These are phyloP conservation scores for Graphium colonna DNA, from an alignment of 2,888 invertebrate genomes.

Conservation along the genomic window DNA sequence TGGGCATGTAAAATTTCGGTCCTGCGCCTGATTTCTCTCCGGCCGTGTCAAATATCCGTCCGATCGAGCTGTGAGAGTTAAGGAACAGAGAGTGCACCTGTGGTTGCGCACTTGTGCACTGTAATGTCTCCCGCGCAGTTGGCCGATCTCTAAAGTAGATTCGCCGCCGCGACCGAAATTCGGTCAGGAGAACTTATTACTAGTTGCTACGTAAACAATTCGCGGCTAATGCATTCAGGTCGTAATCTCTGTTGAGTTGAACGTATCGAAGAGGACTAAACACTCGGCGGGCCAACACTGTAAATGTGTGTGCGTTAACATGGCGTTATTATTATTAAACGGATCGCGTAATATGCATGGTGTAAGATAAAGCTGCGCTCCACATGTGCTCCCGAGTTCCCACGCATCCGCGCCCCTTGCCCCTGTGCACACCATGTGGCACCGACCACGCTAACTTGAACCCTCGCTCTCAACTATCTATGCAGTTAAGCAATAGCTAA, in stretches of 20 bases:
- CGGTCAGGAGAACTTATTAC: too few relatives aligned
- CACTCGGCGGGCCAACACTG: conserved; percentile 40
- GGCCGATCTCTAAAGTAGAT: too few relatives aligned
- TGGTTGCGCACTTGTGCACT: too few relatives aligned
- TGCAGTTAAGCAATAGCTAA: conserved; percentile 22
- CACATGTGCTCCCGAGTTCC: conserved; percentile 72
- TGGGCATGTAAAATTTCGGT: too few relatives aligned
- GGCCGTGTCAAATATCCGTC: too few relatives aligned
- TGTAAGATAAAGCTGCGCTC: conserved; percentile 70
- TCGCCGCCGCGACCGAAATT: too few relatives aligned
- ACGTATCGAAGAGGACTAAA: conserved; percentile 16
- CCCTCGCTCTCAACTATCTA: conserved; percentile 38
- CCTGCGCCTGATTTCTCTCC: too few relatives aligned
- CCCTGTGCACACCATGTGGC: conserved; percentile 58
- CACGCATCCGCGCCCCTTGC: conserved; percentile 53
- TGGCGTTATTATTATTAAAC: conserved; percentile 62
- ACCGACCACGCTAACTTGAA: conserved; percentile 49
- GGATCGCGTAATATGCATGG: conserved; percentile 60
- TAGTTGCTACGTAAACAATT: not conserved
- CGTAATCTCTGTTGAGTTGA: conserved; percentile 1
- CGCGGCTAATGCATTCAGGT: conserved; percentile 3
- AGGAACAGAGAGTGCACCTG: too few relatives aligned
- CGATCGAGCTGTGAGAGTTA: too few relatives aligned
- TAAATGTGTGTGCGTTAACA: conserved; percentile 58
- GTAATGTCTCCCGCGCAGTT: too few relatives aligned